phyloP scores from a whole-genome alignment of 2,113 vertebrate genomes.

The Nothoprocta perdicaria region DNA sequence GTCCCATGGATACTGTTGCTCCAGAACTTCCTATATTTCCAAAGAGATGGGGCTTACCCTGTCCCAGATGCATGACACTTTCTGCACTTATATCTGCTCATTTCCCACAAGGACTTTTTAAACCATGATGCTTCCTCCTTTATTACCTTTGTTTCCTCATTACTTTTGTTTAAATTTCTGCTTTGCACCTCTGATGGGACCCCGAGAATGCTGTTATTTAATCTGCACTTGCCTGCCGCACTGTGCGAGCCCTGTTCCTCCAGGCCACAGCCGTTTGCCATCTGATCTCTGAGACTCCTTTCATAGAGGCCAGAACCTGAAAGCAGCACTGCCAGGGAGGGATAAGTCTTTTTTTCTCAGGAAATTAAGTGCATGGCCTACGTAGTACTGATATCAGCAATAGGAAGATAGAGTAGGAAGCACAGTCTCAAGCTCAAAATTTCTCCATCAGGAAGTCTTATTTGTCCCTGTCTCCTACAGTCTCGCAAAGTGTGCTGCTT shows the following conservation, averaged over 20 bases:
- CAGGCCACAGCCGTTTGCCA: background rate
- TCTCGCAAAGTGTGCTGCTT: constrained; percentile 69
- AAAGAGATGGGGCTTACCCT: accelerated
- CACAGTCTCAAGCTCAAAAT: background rate
- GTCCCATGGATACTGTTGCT: background rate
- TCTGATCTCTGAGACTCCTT: background rate
- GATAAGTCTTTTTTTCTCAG: background rate
- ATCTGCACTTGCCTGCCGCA: background rate
- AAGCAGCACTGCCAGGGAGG: accelerated
- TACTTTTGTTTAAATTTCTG: background rate
- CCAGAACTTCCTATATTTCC: accelerated
- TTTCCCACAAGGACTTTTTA: background rate
- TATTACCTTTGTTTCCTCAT: background rate
- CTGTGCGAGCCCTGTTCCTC: background rate
- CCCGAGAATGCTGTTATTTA: background rate
- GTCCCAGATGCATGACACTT: background rate
- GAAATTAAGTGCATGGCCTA: background rate
- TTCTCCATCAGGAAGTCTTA: background rate
- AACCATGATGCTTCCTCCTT: background rate
- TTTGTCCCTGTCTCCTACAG: constrained; percentile 3
- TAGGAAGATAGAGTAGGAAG: background rate
- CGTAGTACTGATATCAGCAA: background rate
- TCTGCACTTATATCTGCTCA: background rate
- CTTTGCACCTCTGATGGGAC: background rate
- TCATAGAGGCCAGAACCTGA: background rate